Percentiles rank a stretch among this genome's conserved stretches.
These are phyloP conservation scores for Meda fulgida DNA, from an alignment of 2,797 vertebrate species.

Conservation along the genomic window DNA sequence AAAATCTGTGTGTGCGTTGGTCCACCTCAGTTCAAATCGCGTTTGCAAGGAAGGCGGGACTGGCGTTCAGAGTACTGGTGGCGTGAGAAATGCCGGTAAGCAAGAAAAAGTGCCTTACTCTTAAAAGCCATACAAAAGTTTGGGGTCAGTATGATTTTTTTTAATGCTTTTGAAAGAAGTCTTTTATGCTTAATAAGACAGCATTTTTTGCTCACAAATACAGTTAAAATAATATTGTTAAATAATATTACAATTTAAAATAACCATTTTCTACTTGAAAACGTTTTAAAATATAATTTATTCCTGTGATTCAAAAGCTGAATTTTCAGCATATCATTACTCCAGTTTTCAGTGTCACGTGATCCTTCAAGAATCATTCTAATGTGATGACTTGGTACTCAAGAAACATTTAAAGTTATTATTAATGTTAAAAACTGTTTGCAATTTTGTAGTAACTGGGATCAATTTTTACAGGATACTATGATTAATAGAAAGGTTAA, in stretches of 20 bases:
- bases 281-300: neutral
- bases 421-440: neutral
- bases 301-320: neutral
- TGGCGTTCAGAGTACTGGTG: too few species aligned
- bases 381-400: neutral
- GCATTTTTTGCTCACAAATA: neutral
- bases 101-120: too few species aligned
- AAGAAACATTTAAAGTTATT: neutral
- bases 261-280: neutral
- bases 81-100: too few species aligned
- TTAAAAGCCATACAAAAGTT: neutral
- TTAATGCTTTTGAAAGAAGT: neutral
- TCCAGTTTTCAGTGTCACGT: neutral
- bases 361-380: conserved; percentile 7
- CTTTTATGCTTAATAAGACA: neutral
- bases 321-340: neutral
- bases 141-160: neutral
- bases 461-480: neutral
- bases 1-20: too few species aligned
- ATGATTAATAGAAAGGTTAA: neutral
- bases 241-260: neutral
- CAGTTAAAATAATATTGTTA: neutral
- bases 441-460: too few species aligned
- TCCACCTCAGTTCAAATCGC: too few species aligned
- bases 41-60: too few species aligned